Evolutionary conservation across 2,113 vertebrate genomes (phyloP).

Genomic region (Sphaerodactylus townsendi): DNA sequence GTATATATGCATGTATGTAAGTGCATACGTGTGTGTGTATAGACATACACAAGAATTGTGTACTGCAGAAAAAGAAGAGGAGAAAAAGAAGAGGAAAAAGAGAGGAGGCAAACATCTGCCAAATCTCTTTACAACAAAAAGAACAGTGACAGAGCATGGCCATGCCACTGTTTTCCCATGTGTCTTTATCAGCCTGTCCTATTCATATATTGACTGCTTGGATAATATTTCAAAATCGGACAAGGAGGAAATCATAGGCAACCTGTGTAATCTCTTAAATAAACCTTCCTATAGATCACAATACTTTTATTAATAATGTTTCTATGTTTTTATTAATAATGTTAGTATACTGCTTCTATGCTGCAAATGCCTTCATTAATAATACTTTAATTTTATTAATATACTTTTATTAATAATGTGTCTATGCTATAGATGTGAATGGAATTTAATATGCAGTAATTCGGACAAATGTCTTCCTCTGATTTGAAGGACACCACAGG

Average conservation of each 20-base stretch:
- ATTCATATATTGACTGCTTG: neutral
- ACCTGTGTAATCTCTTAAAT: constrained; percentile 5
- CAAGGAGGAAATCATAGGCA: neutral
- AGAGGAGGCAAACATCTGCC: no score
- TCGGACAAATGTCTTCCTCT: constrained; percentile 49
- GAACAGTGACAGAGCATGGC: neutral
- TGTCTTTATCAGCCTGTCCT: neutral
- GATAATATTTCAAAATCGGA: neutral
- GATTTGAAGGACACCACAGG: constrained; percentile 26
- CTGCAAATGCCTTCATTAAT: no score
- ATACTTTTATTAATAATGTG: neutral
- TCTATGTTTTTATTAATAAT: neutral
- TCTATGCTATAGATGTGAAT: constrained; percentile 56
- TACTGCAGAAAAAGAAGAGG: neutral
- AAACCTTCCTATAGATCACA: constrained; percentile 17
- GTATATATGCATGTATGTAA: no score
- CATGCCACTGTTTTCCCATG: neutral
- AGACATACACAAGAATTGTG: constrained; percentile 6
- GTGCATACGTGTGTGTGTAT: no score
- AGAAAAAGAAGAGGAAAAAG: neutral
- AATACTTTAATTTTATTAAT: no score
- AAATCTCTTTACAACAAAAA: neutral
- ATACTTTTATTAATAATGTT: neutral
- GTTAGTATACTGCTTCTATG: no score
- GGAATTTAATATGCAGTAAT: constrained; percentile 34